Conservation (phyloP, 23 tunicate genomes). For the Halocynthia aurantium region DNA sequence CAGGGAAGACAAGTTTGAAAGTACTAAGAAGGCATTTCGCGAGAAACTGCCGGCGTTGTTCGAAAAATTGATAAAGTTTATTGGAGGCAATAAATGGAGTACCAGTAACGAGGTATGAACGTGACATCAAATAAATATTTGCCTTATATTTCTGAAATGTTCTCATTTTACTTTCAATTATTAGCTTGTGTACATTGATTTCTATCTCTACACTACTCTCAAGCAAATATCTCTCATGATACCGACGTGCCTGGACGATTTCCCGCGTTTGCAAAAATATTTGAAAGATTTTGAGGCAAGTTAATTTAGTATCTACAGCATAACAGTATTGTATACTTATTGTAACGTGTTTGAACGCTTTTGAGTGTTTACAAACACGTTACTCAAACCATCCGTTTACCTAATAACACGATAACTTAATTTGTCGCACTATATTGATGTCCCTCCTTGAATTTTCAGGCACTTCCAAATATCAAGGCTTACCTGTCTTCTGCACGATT, state of each 20-base stretch:
- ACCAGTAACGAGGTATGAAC: background rate
- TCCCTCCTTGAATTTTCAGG: background rate
- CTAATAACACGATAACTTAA: too few relatives aligned
- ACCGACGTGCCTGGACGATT: background rate
- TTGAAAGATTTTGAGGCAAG: conserved; percentile 10
- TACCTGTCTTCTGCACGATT: conserved; percentile 10
- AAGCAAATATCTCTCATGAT: background rate
- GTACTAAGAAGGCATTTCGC: background rate
- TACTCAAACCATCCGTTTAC: too few relatives aligned
- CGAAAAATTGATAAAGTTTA: background rate
- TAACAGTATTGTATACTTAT: too few relatives aligned
- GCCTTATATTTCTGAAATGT: background rate
- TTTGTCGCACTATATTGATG: too few relatives aligned
- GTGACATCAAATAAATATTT: background rate
- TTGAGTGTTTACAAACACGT: background rate
- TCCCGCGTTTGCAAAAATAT: conserved; percentile 11
- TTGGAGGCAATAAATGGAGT: conserved; percentile 12
- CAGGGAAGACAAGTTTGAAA: conserved; percentile 1
- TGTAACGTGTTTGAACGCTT: too few relatives aligned
- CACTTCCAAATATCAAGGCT: background rate
- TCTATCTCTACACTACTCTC: background rate
- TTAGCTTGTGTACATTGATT: conserved; percentile 9
- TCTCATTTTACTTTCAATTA: background rate
- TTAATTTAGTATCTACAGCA: background rate
- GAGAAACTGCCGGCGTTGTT: conserved; percentile 4